Evolutionary conservation across 2,797 vertebrate species (phyloP).

Genomic region (Oophaga sylvatica): DNA sequence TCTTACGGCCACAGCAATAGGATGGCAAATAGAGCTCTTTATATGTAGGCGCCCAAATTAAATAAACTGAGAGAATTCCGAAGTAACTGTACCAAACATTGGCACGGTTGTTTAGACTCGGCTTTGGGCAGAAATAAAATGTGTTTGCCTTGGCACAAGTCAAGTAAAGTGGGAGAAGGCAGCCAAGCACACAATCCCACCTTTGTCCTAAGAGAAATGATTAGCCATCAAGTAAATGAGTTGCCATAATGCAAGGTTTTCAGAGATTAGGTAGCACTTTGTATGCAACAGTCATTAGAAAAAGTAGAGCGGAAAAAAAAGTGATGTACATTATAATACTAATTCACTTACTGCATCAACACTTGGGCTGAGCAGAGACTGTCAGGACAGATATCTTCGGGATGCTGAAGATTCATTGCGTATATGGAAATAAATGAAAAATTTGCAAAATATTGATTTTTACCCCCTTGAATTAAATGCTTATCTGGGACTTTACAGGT

Average conservation of each 20-base stretch:
- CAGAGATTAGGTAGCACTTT: slow-evolving; percentile 62
- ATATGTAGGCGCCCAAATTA: slow-evolving; percentile 48
- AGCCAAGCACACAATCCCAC: slow-evolving; percentile 60
- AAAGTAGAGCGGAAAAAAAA: slow-evolving; percentile 53
- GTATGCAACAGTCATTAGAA: slow-evolving; percentile 61
- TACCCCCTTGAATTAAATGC: too few relatives aligned
- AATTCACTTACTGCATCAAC: background rate
- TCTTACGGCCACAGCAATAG: slow-evolving; percentile 29
- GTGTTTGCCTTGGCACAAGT: slow-evolving; percentile 66
- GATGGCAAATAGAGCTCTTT: slow-evolving; percentile 35
- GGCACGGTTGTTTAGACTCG: slow-evolving; percentile 63
- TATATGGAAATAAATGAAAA: too few relatives aligned
- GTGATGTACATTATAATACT: slow-evolving; percentile 31
- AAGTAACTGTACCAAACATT: slow-evolving; percentile 56
- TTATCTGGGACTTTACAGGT: too few relatives aligned
- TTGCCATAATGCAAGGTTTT: slow-evolving; percentile 50
- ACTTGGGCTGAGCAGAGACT: background rate
- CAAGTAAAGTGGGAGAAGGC: slow-evolving; percentile 59
- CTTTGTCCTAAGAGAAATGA: slow-evolving; percentile 63
- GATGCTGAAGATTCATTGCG: background rate
- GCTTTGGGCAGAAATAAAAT: slow-evolving; percentile 61
- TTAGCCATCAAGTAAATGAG: slow-evolving; percentile 63
- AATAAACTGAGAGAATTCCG: slow-evolving; percentile 47
- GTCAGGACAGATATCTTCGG: background rate
- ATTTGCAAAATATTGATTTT: too few relatives aligned